Evolutionary conservation across 2,888 invertebrate genomes (phyloP).

Genomic region (Drosophila borealis): DNA sequence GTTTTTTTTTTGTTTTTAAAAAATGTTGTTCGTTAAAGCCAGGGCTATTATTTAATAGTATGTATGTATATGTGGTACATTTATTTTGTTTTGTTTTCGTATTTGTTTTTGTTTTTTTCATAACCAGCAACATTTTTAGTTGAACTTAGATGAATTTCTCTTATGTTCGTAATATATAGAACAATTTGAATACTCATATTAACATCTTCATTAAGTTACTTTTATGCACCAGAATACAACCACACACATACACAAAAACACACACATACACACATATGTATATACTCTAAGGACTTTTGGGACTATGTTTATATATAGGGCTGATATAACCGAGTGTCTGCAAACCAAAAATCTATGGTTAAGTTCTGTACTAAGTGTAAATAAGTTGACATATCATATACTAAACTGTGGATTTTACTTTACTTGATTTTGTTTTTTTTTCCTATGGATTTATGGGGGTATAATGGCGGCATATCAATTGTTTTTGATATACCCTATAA

Average conservation of each 20-base stretch:
- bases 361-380: neutral
- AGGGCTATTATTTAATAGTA: slow-evolving; percentile 48
- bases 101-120: slow-evolving; percentile 2
- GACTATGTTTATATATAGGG: neutral
- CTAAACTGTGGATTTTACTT: neutral
- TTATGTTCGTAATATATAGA: slow-evolving; percentile 31
- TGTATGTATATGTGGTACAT: slow-evolving; percentile 41
- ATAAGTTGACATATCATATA: neutral
- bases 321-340: slow-evolving; percentile 21
- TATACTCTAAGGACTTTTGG: slow-evolving; percentile 6
- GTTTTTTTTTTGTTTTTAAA: slow-evolving; percentile 27
- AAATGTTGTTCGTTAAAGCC: slow-evolving; percentile 48
- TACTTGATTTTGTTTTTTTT: neutral
- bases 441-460: neutral
- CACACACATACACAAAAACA: slow-evolving; percentile 4
- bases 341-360: neutral
- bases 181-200: slow-evolving; percentile 50
- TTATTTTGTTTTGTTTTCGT: slow-evolving; percentile 1
- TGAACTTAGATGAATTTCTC: slow-evolving; percentile 26
- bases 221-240: slow-evolving; percentile 26
- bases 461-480: neutral
- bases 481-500: slow-evolving; percentile 7
- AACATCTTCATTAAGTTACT: slow-evolving; percentile 13
- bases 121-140: slow-evolving; percentile 51
- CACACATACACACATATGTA: neutral